Evolutionary conservation across 2,888 invertebrate genomes (phyloP), one percentile per base, ranked within the genome.

Genomic region (Cerceris rybyensis): DNA sequence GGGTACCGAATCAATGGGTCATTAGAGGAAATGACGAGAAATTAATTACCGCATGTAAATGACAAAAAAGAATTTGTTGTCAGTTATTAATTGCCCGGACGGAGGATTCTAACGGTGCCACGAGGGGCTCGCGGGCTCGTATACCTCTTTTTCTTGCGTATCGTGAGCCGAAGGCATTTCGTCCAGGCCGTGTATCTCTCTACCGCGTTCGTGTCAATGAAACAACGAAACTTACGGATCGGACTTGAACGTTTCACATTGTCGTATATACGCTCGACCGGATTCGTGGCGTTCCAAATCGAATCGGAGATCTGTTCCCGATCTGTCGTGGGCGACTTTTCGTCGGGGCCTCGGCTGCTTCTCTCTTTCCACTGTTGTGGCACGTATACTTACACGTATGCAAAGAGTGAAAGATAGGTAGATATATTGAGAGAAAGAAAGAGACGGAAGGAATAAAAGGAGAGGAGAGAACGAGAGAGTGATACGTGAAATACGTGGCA

Each of bases 271-370:
- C 80, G 75, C 73, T 71, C 76, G 78, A 63, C 84, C 77, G 81
- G 75, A 83, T 79, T 68, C 74, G 77, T 81, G 76, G 72, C 81
- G 80, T 83, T 79, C 81, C 72, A 81, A 83, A 81, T 83, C 79
- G 64, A 84, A 78, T 77, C 75, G 54, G 42, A 76, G 81, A 85
- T 85, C 85, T 83, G 81, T 85, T 85, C 81, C 69, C 83, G 78
- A 85, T 85, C 75, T 83, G 78, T 83, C 78, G 78, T 81, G 78
- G 79, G 84, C 78, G 80, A 85, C 54, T 81, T 75, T 85, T 84
- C 75, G 70, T 82, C 73, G 54, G 55, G 13, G n/a, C 65, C 41
- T 63, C 41, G 70, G 9, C n/a, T 39, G 13, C 7, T n/a, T 14
- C 28, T 11, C n/a, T 46, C 14, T 39, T 64, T 52, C 60, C 9